Evolutionary conservation across 2,797 vertebrate genomes (phyloP).

Genomic region (Nyctalus aviator): DNA sequence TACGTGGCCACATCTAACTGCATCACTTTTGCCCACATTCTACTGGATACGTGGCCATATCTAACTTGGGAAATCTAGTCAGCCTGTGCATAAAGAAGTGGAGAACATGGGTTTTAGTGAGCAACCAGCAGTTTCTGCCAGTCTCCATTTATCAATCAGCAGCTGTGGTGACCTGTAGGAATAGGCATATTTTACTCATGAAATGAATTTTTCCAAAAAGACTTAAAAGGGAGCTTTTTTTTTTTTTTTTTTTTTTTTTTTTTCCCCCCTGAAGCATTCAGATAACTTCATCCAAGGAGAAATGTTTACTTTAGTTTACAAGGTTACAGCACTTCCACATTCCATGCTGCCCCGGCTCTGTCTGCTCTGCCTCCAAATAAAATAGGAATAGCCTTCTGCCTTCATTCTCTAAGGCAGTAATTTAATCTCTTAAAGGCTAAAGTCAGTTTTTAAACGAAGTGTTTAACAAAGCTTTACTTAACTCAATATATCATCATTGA

Average conservation of each 20-base stretch:
- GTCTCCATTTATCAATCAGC: not conserved
- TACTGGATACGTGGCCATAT: not conserved
- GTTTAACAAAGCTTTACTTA: conserved; percentile 55
- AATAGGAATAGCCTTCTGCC: not conserved
- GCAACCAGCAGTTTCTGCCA: not conserved
- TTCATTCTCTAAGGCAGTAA: conserved; percentile 17
- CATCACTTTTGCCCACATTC: not conserved
- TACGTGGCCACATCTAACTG: not conserved
- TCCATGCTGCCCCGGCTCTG: not conserved
- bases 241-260: no score
- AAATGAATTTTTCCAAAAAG: conserved; percentile 38
- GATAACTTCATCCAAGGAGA: conserved; percentile 42
- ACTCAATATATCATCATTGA: conserved; percentile 27
- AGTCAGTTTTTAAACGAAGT: conserved; percentile 24
- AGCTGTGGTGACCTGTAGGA: not conserved
- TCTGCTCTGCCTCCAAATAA: not conserved
- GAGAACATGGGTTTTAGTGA: not conserved
- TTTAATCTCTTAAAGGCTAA: conserved; percentile 48
- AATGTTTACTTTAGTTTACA: conserved; percentile 51
- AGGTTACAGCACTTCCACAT: conserved; percentile 5
- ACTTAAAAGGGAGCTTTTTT: not conserved
- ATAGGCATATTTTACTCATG: conserved; percentile 35
- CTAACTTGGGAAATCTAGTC: not conserved
- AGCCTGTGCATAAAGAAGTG: not conserved
- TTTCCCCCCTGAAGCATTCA: not conserved